phyloP scores from a whole-genome alignment of 1,140 invertebrate species.

The Holcopasites calliopsidis region DNA sequence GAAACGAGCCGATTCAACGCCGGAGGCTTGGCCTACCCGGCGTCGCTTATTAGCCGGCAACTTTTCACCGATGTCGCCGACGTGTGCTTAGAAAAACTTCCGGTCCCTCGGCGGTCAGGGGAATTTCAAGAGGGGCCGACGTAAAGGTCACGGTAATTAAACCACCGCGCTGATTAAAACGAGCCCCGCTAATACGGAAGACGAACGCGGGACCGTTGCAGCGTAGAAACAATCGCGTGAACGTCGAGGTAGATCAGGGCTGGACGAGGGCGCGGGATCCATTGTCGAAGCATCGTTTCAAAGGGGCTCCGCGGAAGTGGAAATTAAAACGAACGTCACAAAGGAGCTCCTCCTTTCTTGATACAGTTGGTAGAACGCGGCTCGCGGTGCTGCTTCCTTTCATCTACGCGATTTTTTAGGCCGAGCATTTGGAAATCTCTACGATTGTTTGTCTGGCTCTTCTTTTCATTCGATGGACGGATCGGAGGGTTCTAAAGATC shows the following conservation, averaged over 20 bases:
- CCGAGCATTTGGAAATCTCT: background rate
- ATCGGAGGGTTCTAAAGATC: background rate
- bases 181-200: background rate
- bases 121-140: background rate
- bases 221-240: background rate
- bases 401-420: background rate
- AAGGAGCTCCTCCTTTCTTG: background rate
- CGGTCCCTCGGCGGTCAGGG: background rate
- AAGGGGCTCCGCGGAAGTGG: slow-evolving; percentile 14
- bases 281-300: slow-evolving; percentile 1
- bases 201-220: background rate
- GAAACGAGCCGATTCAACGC: slow-evolving; percentile 42
- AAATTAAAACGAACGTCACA: slow-evolving; percentile 20
- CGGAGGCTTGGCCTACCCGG: background rate
- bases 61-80: background rate
- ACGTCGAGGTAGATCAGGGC: background rate
- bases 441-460: background rate
- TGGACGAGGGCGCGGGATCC: background rate
- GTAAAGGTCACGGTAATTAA: slow-evolving; percentile 29
- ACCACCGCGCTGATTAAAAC: too few relatives aligned
- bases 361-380: background rate
- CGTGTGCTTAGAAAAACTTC: background rate
- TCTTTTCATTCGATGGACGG: background rate
- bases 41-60: slow-evolving; percentile 13
- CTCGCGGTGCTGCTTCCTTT: too few relatives aligned